Conservation (phyloP, 2,797 vertebrate species). For the Syngnathus rostellatus region DNA sequence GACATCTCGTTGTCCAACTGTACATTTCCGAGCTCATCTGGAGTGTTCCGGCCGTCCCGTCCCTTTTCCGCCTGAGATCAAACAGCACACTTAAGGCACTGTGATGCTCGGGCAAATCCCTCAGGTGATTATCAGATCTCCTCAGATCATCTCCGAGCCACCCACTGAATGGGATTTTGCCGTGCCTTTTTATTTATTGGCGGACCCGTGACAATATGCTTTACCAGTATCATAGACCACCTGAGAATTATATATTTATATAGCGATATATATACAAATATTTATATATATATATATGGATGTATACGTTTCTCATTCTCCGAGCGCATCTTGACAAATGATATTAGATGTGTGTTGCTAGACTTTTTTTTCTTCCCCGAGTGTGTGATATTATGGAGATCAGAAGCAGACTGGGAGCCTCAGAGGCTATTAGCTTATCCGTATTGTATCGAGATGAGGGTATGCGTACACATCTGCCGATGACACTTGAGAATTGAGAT, state of each 20-base stretch:
- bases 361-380: constrained; percentile 15
- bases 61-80: constrained; percentile 20
- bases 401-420: constrained; percentile 57
- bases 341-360: constrained; percentile 25
- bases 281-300: too few relatives aligned
- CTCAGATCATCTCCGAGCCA: constrained; percentile 86
- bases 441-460: constrained; percentile 61
- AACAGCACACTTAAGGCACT: constrained; percentile 15
- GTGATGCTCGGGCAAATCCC: constrained; percentile 70
- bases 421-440: constrained; percentile 66
- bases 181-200: constrained; percentile 94
- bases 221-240: not conserved
- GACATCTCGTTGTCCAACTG: too few relatives aligned
- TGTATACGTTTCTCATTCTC: constrained; percentile 1
- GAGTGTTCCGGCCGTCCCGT: constrained; percentile 32
- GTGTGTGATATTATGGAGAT: constrained; percentile 59
- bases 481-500: constrained; percentile 61
- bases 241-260: too few relatives aligned
- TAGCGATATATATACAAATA: too few relatives aligned
- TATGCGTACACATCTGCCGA: constrained; percentile 62
- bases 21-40: constrained; percentile 31
- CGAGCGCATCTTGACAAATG: constrained; percentile 47
- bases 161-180: constrained; percentile 88
- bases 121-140: constrained; percentile 89
- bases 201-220: constrained; percentile 44